Evolutionary conservation across 2,797 vertebrate species (phyloP), one percentile per base, ranked within the genome.

Genomic region (Lateolabrax maculatus): DNA sequence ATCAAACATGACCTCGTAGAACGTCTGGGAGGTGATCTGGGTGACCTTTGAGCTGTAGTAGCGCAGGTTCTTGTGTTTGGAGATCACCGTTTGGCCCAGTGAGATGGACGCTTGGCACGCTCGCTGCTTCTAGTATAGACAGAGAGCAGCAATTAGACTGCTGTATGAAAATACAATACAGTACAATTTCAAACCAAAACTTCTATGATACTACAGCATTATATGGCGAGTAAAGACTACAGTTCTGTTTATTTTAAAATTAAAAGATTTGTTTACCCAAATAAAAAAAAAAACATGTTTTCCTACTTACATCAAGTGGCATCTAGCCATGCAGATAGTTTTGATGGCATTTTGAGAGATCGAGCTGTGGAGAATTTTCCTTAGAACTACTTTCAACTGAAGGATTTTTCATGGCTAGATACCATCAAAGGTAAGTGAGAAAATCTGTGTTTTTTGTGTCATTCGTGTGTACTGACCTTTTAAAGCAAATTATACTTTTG

Each of bases 1-100:
- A 58, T 99, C 98, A 84, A 99, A 99, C 95, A 97, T 93, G 85
- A 99, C 95, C 95, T 99, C 97, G 73, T 98, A 99, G 94, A 99
- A 99, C 75, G 94, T 95, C 83, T 98, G 98, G 25, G 97, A 97
- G 3, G 93, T 97, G 87, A 97, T 94, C 84, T 96, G 94, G 0
- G 95, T 96, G 87, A 99, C 96, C 92, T 95, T 96, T 89, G 97
- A 98, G 87, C 96, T 98, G 91, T 99, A 99, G 88, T 99, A 99
- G 18, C 98, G 95, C 36, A 97, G 96, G 89, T 99, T 99, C 82
- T 96, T 97, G 61, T 99, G 98, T 90, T 99, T 99, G 0, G 97
- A 95, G 90, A 99, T 98, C 80, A 99, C 98, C 0, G 96, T 99
- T 92, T 99, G 98, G n/a, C 98, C 98, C 88, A 97, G 88, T 0